Evolutionary conservation across 1,140 invertebrate species (phyloP), one percentile per base, ranked within the genome.

Genomic region (Rhyacophila brunnea): DNA sequence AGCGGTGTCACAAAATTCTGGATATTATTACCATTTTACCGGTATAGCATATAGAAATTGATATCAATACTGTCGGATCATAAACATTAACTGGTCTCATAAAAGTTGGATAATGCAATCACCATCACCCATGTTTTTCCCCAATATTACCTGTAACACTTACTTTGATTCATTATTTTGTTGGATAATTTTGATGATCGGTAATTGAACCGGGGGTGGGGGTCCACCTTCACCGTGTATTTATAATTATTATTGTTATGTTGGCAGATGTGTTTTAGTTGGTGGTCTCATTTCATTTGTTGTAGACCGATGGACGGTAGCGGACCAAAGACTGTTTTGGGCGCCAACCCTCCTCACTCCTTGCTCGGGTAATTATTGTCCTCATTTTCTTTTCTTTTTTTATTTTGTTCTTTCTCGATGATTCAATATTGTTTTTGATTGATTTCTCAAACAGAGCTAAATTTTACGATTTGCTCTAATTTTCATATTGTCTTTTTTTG

Each of bases 291-390:
- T 85, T 62, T 85, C 81, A 68, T 83, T 79, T 10, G 71, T 63
- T 28, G 81, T 68, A 72, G 83, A 87, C 63, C 83, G 84, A 38
- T 80, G 62, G 62, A 65, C 45, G 62, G 62, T 53, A 65, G 58
- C 55, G 58, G 62, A 14, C 62, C 58, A 36, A 65, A 65, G 51
- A 54, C 43, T 28, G 58, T 65, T 47, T 50, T 57, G 48, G 62
- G 58, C 10, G 74, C 72, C 62, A 73, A 71, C 74, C 75, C 73
- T 62, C 77, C 75, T 68, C 74, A 77, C 73, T 58, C 75, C 69
- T 68, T 78, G 68, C 74, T 78, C 72, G 76, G 77, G 76, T 78
- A 80, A 78, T 73, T 79, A 77, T 77, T 56, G 9, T 35, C 43
- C 32, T 45, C 35, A 62, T 66, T 69, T 68, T 57, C 53, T 67